phyloP scores from a whole-genome alignment of 2,888 invertebrate species.

The Syritta pipiens region DNA sequence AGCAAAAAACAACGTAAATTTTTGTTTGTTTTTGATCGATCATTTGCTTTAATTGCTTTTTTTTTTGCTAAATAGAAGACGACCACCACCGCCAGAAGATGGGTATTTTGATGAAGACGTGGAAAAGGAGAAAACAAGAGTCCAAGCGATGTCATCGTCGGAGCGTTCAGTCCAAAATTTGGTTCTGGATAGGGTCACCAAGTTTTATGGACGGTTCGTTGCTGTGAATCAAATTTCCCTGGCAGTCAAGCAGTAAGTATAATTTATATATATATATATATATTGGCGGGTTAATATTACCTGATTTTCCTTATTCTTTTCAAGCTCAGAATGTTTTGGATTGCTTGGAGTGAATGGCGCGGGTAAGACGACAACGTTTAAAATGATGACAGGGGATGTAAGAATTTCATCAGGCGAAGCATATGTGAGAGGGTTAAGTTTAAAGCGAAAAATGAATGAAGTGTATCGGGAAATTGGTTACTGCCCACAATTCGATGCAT shows the following conservation, averaged over 20 bases:
- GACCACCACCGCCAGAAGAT: slow-evolving; percentile 75
- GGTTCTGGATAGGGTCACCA: slow-evolving; percentile 84
- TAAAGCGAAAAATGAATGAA: slow-evolving; percentile 81
- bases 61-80: slow-evolving; percentile 69
- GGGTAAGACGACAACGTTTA: slow-evolving; percentile 93
- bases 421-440: slow-evolving; percentile 82
- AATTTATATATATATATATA: too few relatives aligned
- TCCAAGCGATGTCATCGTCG: slow-evolving; percentile 77
- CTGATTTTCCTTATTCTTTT: neutral
- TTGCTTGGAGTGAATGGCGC: slow-evolving; percentile 92
- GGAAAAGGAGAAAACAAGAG: slow-evolving; percentile 80
- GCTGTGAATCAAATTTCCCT: slow-evolving; percentile 89
- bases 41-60: neutral
- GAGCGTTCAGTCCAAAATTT: slow-evolving; percentile 80
- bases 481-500: slow-evolving; percentile 88
- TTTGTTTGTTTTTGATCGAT: neutral
- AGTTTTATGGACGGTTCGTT: slow-evolving; percentile 86
- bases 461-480: slow-evolving; percentile 85
- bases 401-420: slow-evolving; percentile 85
- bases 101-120: slow-evolving; percentile 82
- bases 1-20: slow-evolving; percentile 25
- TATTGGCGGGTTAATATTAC: too few relatives aligned
- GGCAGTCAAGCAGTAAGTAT: slow-evolving; percentile 78
- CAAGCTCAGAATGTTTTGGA: slow-evolving; percentile 81
- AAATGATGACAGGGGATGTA: slow-evolving; percentile 93